Conservation (phyloP, 2,888 invertebrate species). For the Hypsopygia costalis region DNA sequence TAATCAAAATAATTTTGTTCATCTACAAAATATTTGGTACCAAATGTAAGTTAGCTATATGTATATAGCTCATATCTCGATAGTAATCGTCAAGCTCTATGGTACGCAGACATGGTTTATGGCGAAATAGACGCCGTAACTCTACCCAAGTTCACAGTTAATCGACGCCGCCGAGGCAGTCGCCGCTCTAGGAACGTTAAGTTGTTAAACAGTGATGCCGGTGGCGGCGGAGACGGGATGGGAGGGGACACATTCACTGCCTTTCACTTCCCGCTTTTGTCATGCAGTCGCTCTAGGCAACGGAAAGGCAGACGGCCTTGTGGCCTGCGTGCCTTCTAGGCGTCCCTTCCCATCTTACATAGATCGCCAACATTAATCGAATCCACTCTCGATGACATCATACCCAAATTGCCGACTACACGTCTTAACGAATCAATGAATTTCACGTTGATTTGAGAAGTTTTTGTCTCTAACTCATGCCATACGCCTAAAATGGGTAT, state of each 20-base stretch:
- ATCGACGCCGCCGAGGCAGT: constrained; percentile 14
- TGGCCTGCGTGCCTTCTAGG: constrained; percentile 60
- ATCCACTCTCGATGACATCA: constrained; percentile 9
- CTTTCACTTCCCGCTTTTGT: constrained; percentile 81
- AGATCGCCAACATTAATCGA: constrained; percentile 22
- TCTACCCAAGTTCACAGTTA: constrained; percentile 16
- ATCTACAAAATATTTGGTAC: too few relatives aligned
- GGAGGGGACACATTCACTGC: constrained; percentile 75
- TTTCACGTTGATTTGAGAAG: not conserved
- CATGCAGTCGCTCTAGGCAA: constrained; percentile 63
- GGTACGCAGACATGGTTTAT: not conserved
- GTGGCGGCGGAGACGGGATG: constrained; percentile 48
- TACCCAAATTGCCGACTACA: constrained; percentile 3
- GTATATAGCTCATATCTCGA: too few relatives aligned
- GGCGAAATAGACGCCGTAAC: not conserved
- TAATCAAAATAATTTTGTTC: too few relatives aligned
- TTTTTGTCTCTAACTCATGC: not conserved
- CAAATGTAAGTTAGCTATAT: too few relatives aligned
- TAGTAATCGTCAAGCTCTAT: too few relatives aligned
- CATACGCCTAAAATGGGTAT: too few relatives aligned
- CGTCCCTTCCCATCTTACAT: constrained; percentile 63
- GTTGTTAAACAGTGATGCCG: constrained; percentile 33
- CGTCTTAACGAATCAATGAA: not conserved
- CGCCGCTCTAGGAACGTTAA: constrained; percentile 24
- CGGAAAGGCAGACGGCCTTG: constrained; percentile 77